Conservation (phyloP, 92 coral and sea anemone species). For the Anthopleura xanthogrammica region DNA sequence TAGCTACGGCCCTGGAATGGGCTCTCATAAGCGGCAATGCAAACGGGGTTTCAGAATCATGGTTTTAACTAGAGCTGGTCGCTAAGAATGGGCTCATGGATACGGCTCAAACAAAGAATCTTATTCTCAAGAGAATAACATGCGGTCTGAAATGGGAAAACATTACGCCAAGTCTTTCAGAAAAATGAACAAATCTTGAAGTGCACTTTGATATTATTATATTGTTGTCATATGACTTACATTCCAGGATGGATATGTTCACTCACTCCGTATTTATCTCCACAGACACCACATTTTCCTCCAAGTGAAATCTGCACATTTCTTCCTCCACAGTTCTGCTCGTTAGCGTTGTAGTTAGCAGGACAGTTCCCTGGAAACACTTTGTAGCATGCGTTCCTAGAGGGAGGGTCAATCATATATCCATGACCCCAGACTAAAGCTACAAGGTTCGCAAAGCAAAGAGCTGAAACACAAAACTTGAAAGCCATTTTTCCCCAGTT, state of each 20-base stretch:
- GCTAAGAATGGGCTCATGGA: too few relatives aligned
- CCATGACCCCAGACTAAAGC: conserved; percentile 53
- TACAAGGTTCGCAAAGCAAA: background rate
- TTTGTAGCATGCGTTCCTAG: conserved; percentile 49
- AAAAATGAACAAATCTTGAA: too few relatives aligned
- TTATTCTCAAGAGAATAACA: too few relatives aligned
- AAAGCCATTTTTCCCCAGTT: background rate
- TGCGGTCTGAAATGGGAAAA: too few relatives aligned
- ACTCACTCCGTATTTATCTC: conserved; percentile 32
- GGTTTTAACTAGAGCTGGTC: too few relatives aligned
- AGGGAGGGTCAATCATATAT: conserved; percentile 47
- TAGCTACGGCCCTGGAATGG: too few relatives aligned
- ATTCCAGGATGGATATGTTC: conserved; percentile 51
- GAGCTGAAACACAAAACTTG: background rate
- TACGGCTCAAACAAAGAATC: too few relatives aligned
- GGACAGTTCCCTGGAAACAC: conserved; percentile 13
- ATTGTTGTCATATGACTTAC: background rate
- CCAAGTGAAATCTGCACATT: conserved; percentile 33
- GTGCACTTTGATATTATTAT: background rate
- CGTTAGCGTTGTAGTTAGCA: conserved; percentile 46
- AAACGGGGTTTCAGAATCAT: too few relatives aligned
- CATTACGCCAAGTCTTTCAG: too few relatives aligned
- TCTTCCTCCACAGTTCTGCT: conserved; percentile 50
- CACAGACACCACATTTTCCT: conserved; percentile 51
- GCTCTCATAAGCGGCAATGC: too few relatives aligned